Percentiles rank a stretch among this genome's conserved stretches.
These are phyloP conservation scores for Drosophila leontia DNA, from an alignment of 1,140 invertebrate genomes.

Conservation along the genomic window DNA sequence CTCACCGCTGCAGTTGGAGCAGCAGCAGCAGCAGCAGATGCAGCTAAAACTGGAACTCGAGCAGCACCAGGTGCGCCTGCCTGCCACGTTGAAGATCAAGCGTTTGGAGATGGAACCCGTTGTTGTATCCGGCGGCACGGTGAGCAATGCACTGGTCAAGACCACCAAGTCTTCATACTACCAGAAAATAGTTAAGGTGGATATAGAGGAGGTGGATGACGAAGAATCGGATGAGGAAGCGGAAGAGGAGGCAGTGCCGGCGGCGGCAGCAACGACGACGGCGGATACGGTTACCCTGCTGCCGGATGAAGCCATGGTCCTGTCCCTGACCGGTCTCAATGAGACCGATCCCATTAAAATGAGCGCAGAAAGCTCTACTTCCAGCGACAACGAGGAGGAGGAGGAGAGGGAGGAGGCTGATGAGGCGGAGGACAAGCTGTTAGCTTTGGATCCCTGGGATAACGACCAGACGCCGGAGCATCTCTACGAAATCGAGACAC, in stretches of 20 bases:
- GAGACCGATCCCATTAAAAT: constrained; percentile 23
- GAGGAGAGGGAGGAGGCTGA: not conserved
- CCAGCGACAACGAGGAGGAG: not conserved
- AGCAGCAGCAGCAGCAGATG: constrained; percentile 45
- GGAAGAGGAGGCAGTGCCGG: not conserved
- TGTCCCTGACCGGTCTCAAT: constrained; percentile 11
- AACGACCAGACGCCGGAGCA: constrained; percentile 34
- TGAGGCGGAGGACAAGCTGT: constrained; percentile 2
- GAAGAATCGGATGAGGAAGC: not conserved
- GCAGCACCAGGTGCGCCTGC: constrained; percentile 62
- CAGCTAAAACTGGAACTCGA: constrained; percentile 50
- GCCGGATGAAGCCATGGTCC: constrained; percentile 11
- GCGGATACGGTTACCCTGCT: constrained; percentile 2
- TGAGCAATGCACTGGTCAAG: not conserved
- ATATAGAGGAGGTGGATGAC: not conserved
- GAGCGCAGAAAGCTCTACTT: not conserved
- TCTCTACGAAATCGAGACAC: constrained; percentile 37
- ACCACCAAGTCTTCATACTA: not conserved
- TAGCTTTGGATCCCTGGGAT: constrained; percentile 21
- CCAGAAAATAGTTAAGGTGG: not conserved
- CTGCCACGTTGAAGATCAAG: constrained; percentile 59
- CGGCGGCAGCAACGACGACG: not conserved
- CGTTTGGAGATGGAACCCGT: constrained; percentile 40
- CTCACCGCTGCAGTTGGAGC: constrained; percentile 14
- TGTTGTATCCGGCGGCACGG: not conserved